These are phyloP conservation scores for Megaceryle alcyon DNA, from an alignment of 2,797 vertebrate genomes.

Conservation along the genomic window DNA sequence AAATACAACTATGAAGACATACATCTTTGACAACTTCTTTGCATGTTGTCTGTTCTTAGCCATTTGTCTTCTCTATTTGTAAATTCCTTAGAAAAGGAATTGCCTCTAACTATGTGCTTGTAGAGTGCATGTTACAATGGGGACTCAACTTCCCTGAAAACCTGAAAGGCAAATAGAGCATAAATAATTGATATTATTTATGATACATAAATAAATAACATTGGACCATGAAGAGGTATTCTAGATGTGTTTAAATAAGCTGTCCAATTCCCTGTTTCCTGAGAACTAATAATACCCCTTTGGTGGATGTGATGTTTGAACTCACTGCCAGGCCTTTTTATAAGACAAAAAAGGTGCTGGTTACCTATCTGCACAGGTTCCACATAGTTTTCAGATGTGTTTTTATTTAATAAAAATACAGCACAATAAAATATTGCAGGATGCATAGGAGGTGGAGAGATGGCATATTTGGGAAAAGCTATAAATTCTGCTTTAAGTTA, in stretches of 20 bases:
- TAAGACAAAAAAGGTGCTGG: neutral
- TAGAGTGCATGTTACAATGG: neutral
- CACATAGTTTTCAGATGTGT: neutral
- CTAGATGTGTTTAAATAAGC: neutral
- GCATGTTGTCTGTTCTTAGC: slow-evolving; percentile 18
- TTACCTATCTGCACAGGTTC: neutral
- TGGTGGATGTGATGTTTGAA: neutral
- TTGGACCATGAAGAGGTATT: neutral
- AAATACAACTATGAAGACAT: slow-evolving; percentile 20
- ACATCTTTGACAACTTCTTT: slow-evolving; percentile 30
- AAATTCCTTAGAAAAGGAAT: slow-evolving; percentile 26
- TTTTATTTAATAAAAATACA: neutral
- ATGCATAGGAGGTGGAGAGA: neutral
- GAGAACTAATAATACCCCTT: neutral
- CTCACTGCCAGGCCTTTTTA: neutral
- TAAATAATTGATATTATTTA: slow-evolving; percentile 55
- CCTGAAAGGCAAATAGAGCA: neutral
- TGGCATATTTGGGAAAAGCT: slow-evolving; percentile 3
- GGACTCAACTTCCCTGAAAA: slow-evolving; percentile 8
- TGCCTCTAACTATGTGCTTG: neutral
- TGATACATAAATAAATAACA: slow-evolving; percentile 35
- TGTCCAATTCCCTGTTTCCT: neutral
- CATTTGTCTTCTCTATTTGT: slow-evolving; percentile 49
- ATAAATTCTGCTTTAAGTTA: slow-evolving; percentile 20
- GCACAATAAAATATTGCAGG: neutral